Evolutionary conservation across 2,888 invertebrate species (phyloP), one percentile per base, ranked within the genome.

Genomic region (Synanthedon myopaeformis): DNA sequence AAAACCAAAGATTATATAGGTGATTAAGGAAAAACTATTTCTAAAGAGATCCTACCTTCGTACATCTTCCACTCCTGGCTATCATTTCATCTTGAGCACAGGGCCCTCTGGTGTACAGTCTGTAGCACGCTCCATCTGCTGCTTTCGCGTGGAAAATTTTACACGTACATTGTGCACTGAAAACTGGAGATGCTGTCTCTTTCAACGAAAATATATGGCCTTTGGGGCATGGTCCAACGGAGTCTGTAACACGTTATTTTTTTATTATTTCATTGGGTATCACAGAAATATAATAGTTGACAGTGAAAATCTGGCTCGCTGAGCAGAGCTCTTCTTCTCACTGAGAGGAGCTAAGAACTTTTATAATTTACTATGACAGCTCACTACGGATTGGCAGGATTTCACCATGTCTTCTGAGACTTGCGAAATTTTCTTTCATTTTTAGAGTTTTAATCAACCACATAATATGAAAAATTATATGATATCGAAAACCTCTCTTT

Each of bases 81-180:
- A 94, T 88, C 86, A 94, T 93, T 66, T 93, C 89, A 35, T 91
- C 90, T 13, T 79, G 68, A 0, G 79, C 88, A 67, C 96, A 96
- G 0, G 95, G 95, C 0, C 95, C 96, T 58, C 92, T 89, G 0
- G 96, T 95, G 69, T 92, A 94, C 0, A 93, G 89, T 13, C 95
- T 84, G 76, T 95, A 95, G 72, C 96, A 96, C 0, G 90, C 82
- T 0, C 92, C 91, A 56, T 91, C 89, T 0, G 64, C 66, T n/a
- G 72, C 88, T 1, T 79, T 66, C 1, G 86, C 82, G 68, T 94
- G 91, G 61, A 91, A 91, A 0, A 89, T 84, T 79, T 93, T 94
- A 74, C 94, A 95, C 49, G 81, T 77, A 62, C 94, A 94, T 58
- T 86, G 82, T 0, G 92, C 93, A 0, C 79, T 82, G 0, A 80